phyloP scores from a whole-genome alignment of 2,888 invertebrate genomes.

The Hydrotaea diabolus region DNA sequence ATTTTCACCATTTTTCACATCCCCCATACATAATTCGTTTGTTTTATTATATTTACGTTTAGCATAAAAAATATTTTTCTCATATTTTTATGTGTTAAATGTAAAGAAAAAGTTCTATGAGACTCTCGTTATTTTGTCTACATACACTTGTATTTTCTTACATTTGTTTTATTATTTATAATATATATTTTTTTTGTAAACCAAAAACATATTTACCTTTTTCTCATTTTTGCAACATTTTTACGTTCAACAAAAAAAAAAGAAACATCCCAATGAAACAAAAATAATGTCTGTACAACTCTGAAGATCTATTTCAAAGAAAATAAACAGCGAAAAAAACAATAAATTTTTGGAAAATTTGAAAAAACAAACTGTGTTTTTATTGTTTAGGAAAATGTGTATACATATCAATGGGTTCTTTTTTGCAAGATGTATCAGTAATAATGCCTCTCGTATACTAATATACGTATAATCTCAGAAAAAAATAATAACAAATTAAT shows the following conservation, averaged over 20 bases:
- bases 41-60: constrained; percentile 36
- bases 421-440: no score
- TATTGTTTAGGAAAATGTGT: neutral
- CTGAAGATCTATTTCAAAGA: constrained; percentile 38
- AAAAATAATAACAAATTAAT: no score
- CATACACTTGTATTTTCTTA: constrained; percentile 14
- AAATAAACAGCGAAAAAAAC: constrained; percentile 32
- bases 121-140: constrained; percentile 14
- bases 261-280: constrained; percentile 9
- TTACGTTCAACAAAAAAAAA: constrained; percentile 18
- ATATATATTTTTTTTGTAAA: constrained; percentile 27
- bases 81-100: constrained; percentile 46
- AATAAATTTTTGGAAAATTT: constrained; percentile 51
- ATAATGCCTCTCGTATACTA: no score
- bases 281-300: constrained; percentile 49
- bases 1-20: neutral
- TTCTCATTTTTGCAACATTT: constrained; percentile 11
- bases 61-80: constrained; percentile 33
- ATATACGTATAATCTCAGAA: no score
- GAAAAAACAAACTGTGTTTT: constrained; percentile 10
- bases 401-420: no score
- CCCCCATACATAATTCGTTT: constrained; percentile 9
- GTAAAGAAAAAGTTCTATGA: neutral
- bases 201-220: constrained; percentile 28
- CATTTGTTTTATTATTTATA: constrained; percentile 2